These are phyloP conservation scores for Eptatretus atami DNA, from an alignment of 2,797 vertebrate genomes.

Conservation along the genomic window DNA sequence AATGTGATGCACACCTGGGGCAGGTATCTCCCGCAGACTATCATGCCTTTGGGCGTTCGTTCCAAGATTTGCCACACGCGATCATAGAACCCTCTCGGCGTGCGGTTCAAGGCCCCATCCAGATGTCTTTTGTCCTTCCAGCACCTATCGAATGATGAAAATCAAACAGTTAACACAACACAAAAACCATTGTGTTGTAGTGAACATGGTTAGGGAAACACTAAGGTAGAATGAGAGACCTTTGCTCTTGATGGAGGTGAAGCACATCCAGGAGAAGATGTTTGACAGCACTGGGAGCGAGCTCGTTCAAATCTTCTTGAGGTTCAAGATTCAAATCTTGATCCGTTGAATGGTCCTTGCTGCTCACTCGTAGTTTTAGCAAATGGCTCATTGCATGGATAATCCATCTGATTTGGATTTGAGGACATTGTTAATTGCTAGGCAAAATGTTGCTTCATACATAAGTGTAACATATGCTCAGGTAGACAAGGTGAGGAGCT, in stretches of 20 bases:
- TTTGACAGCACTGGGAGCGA: neutral
- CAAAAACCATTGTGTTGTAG: too few species aligned
- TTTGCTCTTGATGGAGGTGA: neutral
- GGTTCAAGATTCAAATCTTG: too few species aligned
- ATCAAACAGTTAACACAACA: too few species aligned
- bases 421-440: too few species aligned
- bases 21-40: neutral
- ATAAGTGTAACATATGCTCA: too few species aligned
- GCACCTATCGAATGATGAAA: neutral
- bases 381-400: slow-evolving; percentile 1
- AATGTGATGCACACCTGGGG: neutral
- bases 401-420: neutral
- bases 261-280: neutral
- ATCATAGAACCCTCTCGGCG: slow-evolving; percentile 1
- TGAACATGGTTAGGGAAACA: too few species aligned
- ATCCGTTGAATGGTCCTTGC: neutral
- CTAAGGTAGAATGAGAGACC: too few species aligned
- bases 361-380: neutral
- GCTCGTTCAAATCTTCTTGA: neutral
- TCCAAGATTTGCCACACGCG: slow-evolving; percentile 3
- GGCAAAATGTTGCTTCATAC: too few species aligned
- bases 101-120: neutral
- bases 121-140: slow-evolving; percentile 1
- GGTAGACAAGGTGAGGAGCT: too few species aligned
- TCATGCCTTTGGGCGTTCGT: neutral